Base-by-base conservation (phyloP, 1,140 invertebrate species). In the Subanguina moxae region DNA sequence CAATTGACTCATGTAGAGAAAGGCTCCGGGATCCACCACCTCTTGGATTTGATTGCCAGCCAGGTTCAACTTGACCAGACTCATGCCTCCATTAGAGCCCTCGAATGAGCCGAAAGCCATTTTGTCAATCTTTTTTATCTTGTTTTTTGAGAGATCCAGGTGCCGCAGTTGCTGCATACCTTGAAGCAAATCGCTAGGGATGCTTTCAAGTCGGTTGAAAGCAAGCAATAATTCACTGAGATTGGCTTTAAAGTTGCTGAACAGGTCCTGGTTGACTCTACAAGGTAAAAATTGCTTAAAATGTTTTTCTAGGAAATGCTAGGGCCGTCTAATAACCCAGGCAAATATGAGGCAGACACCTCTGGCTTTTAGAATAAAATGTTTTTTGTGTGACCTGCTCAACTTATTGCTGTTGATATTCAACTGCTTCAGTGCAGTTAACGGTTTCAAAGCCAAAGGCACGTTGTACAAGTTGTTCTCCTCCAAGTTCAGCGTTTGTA, bases 31-130 rank as follows among this genome's bases (percentile, higher is more conserved):
- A 45, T 75, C 19, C 7, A 62, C 62, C 23, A 75, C 19, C 32
- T 76, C 75, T 30, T 63, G 42, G n/a, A 75, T 72, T 19, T 57
- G 23, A 64, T 75, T 75, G 13, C 75, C 75, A 21, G 75, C 73
- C 57, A 75, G 45, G 28, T 76, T 76, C 17, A 75, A 45, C 38
- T 65, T 32, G 21, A 45, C n/a, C 8, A 75, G 58, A 56, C 61
- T 72, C 13, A 32, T 52, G 8, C 62, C 64, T 32, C 46, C 45
- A 15, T 45, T 38, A 13, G 57, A 64, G 27, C 74, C 73, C 27
- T 69, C 43, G 19, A 42, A 57, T n/a, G 64, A 45, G 11, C 73
- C 73, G 42, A 75, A 75, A 0, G 73, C 68, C 75, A 75, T 76
- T 32, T 77, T 75, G 25, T 61, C 73, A 23, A 75, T 45, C 1